A percentile compares a stretch with the other conserved stretches of the same genome.
phyloP scores from a whole-genome alignment of 2,113 vertebrate species.

The Bos taurus region DNA sequence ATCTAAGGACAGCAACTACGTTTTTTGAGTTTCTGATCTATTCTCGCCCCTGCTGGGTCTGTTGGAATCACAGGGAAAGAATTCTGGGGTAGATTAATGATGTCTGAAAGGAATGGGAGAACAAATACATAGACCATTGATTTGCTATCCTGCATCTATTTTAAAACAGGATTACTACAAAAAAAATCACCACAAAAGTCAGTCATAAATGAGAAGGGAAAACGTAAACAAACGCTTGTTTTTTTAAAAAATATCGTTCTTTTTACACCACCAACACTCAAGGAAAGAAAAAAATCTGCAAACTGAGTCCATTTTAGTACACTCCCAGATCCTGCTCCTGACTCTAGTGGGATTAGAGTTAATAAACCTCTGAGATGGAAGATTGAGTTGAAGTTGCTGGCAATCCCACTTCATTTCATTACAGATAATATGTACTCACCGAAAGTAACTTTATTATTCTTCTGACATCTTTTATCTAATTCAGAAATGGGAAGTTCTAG shows the following conservation, averaged over 20 bases:
- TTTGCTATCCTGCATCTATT: neutral
- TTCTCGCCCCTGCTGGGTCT: neutral
- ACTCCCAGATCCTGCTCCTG: neutral
- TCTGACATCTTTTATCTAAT: conserved; percentile 45
- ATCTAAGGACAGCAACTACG: neutral
- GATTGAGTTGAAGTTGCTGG: conserved; percentile 33
- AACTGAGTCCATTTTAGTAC: conserved; percentile 38
- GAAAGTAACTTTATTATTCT: conserved; percentile 45
- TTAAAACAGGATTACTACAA: neutral
- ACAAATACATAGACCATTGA: neutral
- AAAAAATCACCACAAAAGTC: neutral
- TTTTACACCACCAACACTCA: neutral
- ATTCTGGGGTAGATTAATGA: neutral
- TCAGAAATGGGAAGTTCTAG: neutral
- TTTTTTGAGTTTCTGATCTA: neutral
- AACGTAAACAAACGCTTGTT: neutral
- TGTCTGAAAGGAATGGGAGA: neutral
- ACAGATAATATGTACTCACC: neutral
- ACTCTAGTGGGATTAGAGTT: conserved; percentile 36
- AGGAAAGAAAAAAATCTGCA: neutral
- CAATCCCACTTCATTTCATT: conserved; percentile 35
- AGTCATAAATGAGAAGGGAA: neutral
- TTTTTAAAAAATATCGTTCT: neutral
- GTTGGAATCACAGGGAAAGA: neutral
- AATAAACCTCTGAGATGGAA: conserved; percentile 53